These are phyloP conservation scores for Centruroides vittatus DNA, from an alignment of 1,140 invertebrate genomes.

Conservation along the genomic window DNA sequence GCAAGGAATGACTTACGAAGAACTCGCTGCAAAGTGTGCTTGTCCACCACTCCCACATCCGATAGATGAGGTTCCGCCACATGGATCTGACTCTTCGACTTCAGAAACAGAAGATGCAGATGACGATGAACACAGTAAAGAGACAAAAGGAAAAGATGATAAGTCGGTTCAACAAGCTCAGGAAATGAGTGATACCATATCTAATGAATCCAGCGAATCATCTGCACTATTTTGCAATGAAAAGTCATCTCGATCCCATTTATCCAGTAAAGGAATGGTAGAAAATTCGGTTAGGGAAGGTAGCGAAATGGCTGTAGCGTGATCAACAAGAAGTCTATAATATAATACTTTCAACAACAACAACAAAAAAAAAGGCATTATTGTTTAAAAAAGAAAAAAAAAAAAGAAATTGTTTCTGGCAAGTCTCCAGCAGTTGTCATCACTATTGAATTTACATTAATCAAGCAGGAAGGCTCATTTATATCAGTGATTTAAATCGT, in stretches of 20 bases:
- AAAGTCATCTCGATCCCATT: background rate
- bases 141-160: background rate
- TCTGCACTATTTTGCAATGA: background rate
- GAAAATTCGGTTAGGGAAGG: background rate
- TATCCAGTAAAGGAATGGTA: background rate
- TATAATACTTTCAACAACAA: too few species aligned
- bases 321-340: background rate
- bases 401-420: too few species aligned
- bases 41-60: slow-evolving; percentile 4
- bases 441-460: too few species aligned
- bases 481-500: too few species aligned
- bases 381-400: too few species aligned
- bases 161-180: background rate
- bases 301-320: background rate
- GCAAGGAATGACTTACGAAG: slow-evolving; percentile 55
- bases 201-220: background rate
- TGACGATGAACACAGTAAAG: slow-evolving; percentile 3
- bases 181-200: background rate
- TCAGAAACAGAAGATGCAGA: slow-evolving; percentile 11
- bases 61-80: background rate
- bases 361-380: too few species aligned
- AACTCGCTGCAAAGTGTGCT: slow-evolving; percentile 36
- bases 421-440: too few species aligned
- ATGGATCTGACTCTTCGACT: slow-evolving; percentile 11
- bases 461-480: too few species aligned